Evolutionary conservation across 2,888 invertebrate genomes (phyloP), one percentile per base, ranked within the genome.

Genomic region (Leptarthrus brevirostris): DNA sequence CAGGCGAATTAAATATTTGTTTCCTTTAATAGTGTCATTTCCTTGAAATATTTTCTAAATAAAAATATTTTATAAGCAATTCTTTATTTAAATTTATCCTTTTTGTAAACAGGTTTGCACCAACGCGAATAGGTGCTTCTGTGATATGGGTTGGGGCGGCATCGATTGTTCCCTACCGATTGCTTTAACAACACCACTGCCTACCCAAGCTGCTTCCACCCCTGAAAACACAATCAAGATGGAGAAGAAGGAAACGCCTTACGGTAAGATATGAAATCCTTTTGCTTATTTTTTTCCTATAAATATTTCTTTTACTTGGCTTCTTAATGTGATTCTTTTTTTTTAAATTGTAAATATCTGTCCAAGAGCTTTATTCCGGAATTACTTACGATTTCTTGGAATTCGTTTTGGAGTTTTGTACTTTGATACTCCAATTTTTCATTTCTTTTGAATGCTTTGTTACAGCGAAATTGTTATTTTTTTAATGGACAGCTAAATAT

Each of bases 171-270:
- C 95, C 54, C 89, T 92, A 79, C 89, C 89, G 80, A 90, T 92
- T 80, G 90, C 91, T 74, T 86, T 91, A 77, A 91, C 91, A 47
- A 90, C 90, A 66, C 86, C 87, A 77, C 82, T 86, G 78, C 85
- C 87, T 77, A 87, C 88, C 75, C 85, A 87, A 79, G 86, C 87
- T 77, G 82, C 86, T 76, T 89, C 89, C 75, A 90, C 90, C 40
- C 88, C 90, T 74, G 86, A 85, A 78, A 87, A 87, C 81, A 85
- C 88, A 76, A 87, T 88, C 80, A 88, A 89, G 84, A 92, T 93
- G 93, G 91, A 91, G 84, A 93, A 92, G 86, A 94, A 93, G 89
- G 94, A 93, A 89, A 94, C 94, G 88, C 93, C 93, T 89, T 95
- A 95, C 92, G 94, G 94, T 94, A 92, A 90, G 93, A 79, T 75